Conservation (phyloP, 2,888 invertebrate genomes). For the Notocelia uddmanniana region DNA sequence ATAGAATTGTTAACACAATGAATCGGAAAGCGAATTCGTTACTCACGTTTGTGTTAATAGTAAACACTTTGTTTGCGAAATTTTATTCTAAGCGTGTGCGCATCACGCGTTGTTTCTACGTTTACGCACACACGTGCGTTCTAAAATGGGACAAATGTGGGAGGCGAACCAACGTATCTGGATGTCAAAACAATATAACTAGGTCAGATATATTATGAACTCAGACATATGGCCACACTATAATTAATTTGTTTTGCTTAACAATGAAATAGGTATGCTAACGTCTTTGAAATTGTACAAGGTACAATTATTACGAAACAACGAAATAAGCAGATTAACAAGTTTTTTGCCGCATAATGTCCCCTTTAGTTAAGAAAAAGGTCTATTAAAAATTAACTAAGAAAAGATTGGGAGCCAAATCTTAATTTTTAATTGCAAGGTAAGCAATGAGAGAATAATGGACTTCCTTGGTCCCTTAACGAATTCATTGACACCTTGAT, state of each 20-base stretch:
- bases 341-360: conserved; percentile 50
- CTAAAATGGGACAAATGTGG: conserved; percentile 80
- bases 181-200: conserved; percentile 41
- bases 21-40: conserved; percentile 1
- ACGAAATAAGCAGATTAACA: conserved; percentile 73
- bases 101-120: conserved; percentile 35
- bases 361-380: conserved; percentile 54
- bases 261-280: conserved; percentile 24
- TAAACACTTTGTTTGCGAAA: conserved; percentile 45
- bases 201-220: conserved; percentile 37
- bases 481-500: conserved; percentile 71
- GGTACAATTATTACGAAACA: conserved; percentile 53
- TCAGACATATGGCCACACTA: conserved; percentile 16
- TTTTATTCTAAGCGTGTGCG: conserved; percentile 23
- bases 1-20: neutral
- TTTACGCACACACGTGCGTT: conserved; percentile 65
- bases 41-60: conserved; percentile 42
- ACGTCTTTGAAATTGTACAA: conserved; percentile 8
- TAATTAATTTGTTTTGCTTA: conserved; percentile 14
- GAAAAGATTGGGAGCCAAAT: conserved; percentile 57
- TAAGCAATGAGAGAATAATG: conserved; percentile 64
- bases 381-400: conserved; percentile 65
- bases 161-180: conserved; percentile 62
- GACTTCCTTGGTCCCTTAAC: conserved; percentile 64
- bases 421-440: conserved; percentile 79